Evolutionary conservation across 1,140 invertebrate genomes (phyloP), one percentile per base, ranked within the genome.

Genomic region (Lordiphosa mommai): DNA sequence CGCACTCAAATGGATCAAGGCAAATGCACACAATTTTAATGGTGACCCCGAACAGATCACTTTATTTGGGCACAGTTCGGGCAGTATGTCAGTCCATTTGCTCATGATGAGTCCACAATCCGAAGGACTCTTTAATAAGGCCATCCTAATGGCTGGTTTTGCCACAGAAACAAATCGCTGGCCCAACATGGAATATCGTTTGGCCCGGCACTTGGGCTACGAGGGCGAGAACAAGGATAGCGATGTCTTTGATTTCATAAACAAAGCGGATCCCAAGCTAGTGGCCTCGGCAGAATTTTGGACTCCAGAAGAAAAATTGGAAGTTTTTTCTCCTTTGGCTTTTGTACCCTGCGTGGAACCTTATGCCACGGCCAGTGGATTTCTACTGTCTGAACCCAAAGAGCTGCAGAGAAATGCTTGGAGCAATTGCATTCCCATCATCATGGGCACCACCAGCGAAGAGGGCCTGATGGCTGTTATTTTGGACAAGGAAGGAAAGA

Each of bases 1-100:
- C 8, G 91, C 91, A 0, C 79, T 93, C 5, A 82, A 91, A 63
- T 94, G 92, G 91, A 89, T 93, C 2, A 88, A 90, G 64, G 86
- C 89, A 1, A 93, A 93, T 73, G 92, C 92, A 12, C 64, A 86
- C 2, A 61, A 80, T 50, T 93, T 93, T 61, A 92, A 92, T 50
- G 93, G 93, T 0, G 91, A 93, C 79, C 84, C 90, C 0, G 64
- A 91, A 6, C 90, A 91, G 29, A 90, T 93, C 1, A 90, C 89
- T 0, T 47, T 92, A 1, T 89, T 89, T 48, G 92, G 91, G 0
- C 90, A 91, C 46, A 90, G 89, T 53, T 90, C 90, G 9, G 91
- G 91, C n/a, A 89, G 88, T 5, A 79, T 61, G 5, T 37, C 66
- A 1, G 88, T 88, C 29, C 86, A 89, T 6, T 32, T 86, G 10